These are phyloP conservation scores for Leptarthrus brevirostris DNA, from an alignment of 2,888 invertebrate species.

Conservation along the genomic window DNA sequence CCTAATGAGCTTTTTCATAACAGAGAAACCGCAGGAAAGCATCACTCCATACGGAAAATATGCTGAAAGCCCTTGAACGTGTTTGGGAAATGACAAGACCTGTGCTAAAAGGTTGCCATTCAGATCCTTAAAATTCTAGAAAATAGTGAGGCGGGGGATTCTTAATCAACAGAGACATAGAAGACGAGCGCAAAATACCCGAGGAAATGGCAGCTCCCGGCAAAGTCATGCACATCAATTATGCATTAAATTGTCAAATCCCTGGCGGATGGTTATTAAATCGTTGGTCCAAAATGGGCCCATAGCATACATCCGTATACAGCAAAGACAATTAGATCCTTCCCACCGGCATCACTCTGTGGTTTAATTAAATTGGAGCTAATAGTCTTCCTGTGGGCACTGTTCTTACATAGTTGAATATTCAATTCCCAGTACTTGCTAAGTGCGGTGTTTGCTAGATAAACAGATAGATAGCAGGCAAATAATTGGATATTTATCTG, in stretches of 20 bases:
- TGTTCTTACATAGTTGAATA: constrained; percentile 19
- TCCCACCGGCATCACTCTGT: constrained; percentile 27
- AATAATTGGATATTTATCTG: background rate
- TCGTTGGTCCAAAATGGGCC: constrained; percentile 9
- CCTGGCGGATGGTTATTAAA: constrained; percentile 33
- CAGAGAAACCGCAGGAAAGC: constrained; percentile 14
- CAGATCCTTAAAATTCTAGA: constrained; percentile 3
- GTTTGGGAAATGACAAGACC: constrained; percentile 1
- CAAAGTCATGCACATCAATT: constrained; percentile 16
- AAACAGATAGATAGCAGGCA: background rate
- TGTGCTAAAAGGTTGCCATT: background rate
- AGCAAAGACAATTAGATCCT: constrained; percentile 14
- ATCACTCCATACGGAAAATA: constrained; percentile 18
- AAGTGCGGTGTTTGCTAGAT: background rate
- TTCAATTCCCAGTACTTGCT: constrained; percentile 23
- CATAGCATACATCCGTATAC: background rate
- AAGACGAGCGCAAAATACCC: background rate
- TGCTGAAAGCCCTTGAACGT: constrained; percentile 17
- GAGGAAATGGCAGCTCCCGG: background rate
- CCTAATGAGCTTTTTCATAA: constrained; percentile 37
- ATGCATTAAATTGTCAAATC: constrained; percentile 38
- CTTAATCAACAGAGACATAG: constrained; percentile 9
- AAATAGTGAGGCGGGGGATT: background rate
- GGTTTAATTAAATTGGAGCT: constrained; percentile 44
- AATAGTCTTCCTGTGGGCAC: constrained; percentile 29